These are phyloP conservation scores for Cavia aperea DNA, from an alignment of 2,113 vertebrate genomes.

Conservation along the genomic window DNA sequence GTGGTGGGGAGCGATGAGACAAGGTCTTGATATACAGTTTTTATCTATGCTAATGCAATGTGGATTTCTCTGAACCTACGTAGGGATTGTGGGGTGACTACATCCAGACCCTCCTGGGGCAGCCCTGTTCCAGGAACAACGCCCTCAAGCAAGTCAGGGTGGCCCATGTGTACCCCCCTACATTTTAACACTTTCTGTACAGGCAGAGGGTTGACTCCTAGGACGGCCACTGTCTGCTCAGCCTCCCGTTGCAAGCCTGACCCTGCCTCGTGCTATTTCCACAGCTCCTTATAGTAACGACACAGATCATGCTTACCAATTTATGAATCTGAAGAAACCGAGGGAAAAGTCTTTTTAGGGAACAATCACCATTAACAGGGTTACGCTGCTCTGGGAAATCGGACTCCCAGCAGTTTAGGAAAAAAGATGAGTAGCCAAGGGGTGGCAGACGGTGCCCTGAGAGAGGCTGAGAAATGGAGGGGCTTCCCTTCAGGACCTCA, in stretches of 20 bases:
- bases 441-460: background rate
- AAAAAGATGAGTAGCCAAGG: background rate
- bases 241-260: background rate
- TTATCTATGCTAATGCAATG: slow-evolving; percentile 4
- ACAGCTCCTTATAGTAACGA: background rate
- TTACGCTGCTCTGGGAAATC: background rate
- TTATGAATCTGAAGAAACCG: background rate
- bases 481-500: background rate
- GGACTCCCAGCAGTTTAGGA: background rate
- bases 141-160: background rate
- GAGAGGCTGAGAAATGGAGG: background rate
- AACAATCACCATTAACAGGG: background rate
- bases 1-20: background rate
- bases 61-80: slow-evolving; percentile 49
- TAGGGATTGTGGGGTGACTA: background rate
- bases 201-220: background rate
- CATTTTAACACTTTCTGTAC: background rate
- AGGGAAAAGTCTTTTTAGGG: background rate
- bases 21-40: background rate
- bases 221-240: rapidly evolving
- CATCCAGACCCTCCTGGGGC: rapidly evolving
- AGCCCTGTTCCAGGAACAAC: background rate
- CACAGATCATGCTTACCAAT: background rate
- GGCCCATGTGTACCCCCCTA: rapidly evolving
- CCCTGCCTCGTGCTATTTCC: background rate